Base-by-base conservation (phyloP, 1,140 invertebrate species). In the Caenorhabditis briggsae region DNA sequence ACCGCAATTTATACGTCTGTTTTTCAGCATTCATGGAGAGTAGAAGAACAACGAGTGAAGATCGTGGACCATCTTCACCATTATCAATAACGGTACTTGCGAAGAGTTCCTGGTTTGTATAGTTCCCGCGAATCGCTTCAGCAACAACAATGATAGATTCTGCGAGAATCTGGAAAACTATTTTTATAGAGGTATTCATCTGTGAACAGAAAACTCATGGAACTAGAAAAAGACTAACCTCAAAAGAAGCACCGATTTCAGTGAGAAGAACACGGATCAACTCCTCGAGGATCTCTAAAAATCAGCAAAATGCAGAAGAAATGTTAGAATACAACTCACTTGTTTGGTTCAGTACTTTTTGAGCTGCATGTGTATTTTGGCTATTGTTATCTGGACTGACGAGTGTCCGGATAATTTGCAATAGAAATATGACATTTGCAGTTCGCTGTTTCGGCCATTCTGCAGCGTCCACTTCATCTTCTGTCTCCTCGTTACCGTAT, bases 1-100 rank as follows among this genome's bases (percentile, higher is more conserved):
- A 97, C 82, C 97, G 95, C 82, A 99, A 93, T 11, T 95, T 93
- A 92, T 99, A 96, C 16, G 96, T 95, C 93, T 99, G 98, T 92
- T 98, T 98, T 91, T 99, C 97, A 93, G 98, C 98, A 3, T 99
- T 96, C 97, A 99, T 98, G 0, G 97, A 98, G 96, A 98, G 97
- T 14, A 99, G 93, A 11, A 99, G 93, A 59, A 99, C 96, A 0
- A 99, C 95, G 70, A 99, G 95, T 0, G 96, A 96, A 1, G 97
- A 89, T 41, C 65, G 33, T 50, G 64, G 88, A 46, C 87, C 92
- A 95, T 95, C 96, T 95, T 16, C 97, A 96, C 53, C 97, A 97
- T 91, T 94, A 96, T 18, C 96, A 96, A 97, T 97, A 93, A 96
- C 95, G n/a, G 98, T 96, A 87, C 94, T 95, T 1, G 95, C 95